Percentiles rank a stretch among this genome's conserved stretches.
These are phyloP conservation scores for Synchiropus splendidus DNA, from an alignment of 2,113 vertebrate genomes.

Conservation along the genomic window DNA sequence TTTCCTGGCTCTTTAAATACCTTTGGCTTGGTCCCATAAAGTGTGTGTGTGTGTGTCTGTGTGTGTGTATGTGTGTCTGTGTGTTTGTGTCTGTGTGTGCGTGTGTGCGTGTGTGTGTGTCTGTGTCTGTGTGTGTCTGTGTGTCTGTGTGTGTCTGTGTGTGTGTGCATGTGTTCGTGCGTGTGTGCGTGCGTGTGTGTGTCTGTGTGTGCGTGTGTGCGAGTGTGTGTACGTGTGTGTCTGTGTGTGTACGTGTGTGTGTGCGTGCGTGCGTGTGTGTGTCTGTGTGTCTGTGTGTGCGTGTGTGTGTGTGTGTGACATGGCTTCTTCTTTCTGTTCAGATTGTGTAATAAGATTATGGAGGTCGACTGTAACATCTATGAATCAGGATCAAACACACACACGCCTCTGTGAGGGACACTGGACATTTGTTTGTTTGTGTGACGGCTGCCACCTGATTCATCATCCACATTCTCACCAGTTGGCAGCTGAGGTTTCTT, in stretches of 20 bases:
- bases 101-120: slow-evolving; percentile 7
- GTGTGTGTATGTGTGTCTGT: neutral
- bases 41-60: no score
- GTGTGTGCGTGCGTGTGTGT: slow-evolving; percentile 5
- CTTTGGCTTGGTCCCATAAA: no score
- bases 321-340: slow-evolving; percentile 15
- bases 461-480: no score
- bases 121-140: neutral
- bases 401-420: neutral
- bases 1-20: no score
- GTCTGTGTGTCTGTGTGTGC: slow-evolving; percentile 3
- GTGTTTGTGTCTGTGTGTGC: slow-evolving; percentile 2
- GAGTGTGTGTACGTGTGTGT: no score
- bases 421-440: no score
- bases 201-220: slow-evolving; percentile 4
- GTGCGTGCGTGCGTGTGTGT: slow-evolving; percentile 3
- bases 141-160: slow-evolving; percentile 4
- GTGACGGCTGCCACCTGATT: no score
- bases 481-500: no score
- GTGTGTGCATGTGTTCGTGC: slow-evolving; percentile 2
- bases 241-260: no score
- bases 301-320: slow-evolving; percentile 6
- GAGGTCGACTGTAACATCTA: slow-evolving; percentile 33
- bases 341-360: slow-evolving; percentile 36
- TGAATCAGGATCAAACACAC: slow-evolving; percentile 26